Percentiles rank a stretch among this genome's conserved stretches.
Conservation (phyloP, 2,888 invertebrate species). For the Polietes domitor region DNA sequence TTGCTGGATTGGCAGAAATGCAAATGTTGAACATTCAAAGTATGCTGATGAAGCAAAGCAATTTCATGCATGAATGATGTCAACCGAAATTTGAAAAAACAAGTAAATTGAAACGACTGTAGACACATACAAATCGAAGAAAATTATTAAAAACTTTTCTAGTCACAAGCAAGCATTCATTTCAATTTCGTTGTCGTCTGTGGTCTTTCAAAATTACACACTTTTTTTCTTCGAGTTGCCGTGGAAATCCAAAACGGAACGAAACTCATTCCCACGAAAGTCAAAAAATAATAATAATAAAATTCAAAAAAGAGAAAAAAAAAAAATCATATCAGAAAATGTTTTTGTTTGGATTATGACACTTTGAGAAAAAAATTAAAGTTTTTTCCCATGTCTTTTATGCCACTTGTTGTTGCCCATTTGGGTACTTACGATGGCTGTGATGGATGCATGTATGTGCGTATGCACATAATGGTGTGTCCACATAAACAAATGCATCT, state of each 20-base stretch:
- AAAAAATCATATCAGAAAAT: conserved; percentile 36
- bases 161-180: too few species aligned
- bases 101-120: conserved; percentile 3
- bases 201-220: background rate
- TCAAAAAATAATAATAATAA: conserved; percentile 9
- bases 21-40: background rate
- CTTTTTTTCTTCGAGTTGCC: background rate
- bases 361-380: conserved; percentile 41
- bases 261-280: conserved; percentile 50
- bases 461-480: background rate
- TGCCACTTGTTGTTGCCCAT: conserved; percentile 43
- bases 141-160: conserved; percentile 30
- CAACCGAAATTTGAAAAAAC: conserved; percentile 40
- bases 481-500: conserved; percentile 35
- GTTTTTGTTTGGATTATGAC: conserved; percentile 54
- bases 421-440: background rate
- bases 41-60: conserved; percentile 6
- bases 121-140: conserved; percentile 31
- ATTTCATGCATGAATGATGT: conserved; percentile 53
- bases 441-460: background rate
- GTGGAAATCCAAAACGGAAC: background rate
- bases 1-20: background rate
- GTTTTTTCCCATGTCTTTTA: conserved; percentile 35
- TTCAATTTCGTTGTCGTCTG: conserved; percentile 3
- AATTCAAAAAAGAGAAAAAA: conserved; percentile 6